A percentile compares a stretch with the other conserved stretches of the same genome.
Conservation (phyloP, 2,888 invertebrate genomes). For the Hydrotaea diabolus region DNA sequence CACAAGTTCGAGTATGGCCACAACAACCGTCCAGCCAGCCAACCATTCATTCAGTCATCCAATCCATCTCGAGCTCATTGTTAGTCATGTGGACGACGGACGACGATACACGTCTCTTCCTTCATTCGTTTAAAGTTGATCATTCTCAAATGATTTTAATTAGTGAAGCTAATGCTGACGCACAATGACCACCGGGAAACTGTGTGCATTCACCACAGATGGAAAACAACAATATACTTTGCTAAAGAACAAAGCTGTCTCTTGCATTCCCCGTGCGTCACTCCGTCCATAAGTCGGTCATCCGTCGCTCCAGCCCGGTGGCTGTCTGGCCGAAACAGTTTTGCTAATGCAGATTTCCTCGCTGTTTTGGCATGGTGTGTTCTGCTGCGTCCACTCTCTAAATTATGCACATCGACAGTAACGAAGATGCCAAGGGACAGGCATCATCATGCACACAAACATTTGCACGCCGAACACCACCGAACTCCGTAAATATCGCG, state of each 20-base stretch:
- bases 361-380: slow-evolving; percentile 15
- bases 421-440: slow-evolving; percentile 58
- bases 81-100: background rate
- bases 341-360: slow-evolving; percentile 14
- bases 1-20: background rate
- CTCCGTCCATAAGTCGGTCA: background rate
- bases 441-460: slow-evolving; percentile 43
- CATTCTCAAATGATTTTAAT: slow-evolving; percentile 64
- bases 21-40: background rate
- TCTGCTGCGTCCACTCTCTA: slow-evolving; percentile 40
- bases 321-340: background rate
- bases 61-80: background rate
- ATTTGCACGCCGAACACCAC: background rate
- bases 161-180: slow-evolving; percentile 64
- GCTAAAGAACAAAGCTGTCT: too few species aligned
- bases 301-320: slow-evolving; percentile 7
- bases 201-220: slow-evolving; percentile 49
- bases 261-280: too few species aligned
- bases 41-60: slow-evolving; percentile 12
- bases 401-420: slow-evolving; percentile 58
- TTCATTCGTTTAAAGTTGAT: slow-evolving; percentile 43
- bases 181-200: slow-evolving; percentile 63
- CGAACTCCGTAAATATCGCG: background rate
- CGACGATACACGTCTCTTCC: background rate
- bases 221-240: background rate